A percentile compares a stretch with the other conserved stretches of the same genome.
phyloP scores from a whole-genome alignment of 1,140 invertebrate genomes.

The Phymorhynchus buccinoides region DNA sequence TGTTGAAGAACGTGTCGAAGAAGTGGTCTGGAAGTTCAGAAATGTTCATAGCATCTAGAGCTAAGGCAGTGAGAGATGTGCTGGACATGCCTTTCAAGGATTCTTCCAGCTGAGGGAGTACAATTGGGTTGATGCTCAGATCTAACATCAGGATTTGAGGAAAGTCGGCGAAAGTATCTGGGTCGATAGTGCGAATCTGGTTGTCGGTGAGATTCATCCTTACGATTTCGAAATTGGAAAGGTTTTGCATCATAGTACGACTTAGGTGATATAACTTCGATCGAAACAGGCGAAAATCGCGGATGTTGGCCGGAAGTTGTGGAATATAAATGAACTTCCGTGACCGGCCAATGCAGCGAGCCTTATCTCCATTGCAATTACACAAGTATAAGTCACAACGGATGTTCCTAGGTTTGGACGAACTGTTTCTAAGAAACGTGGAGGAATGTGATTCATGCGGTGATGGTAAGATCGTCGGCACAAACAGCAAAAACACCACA shows the following conservation, averaged over 20 bases:
- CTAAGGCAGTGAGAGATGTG: neutral
- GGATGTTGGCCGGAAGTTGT: constrained; percentile 11
- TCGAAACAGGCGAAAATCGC: constrained; percentile 12
- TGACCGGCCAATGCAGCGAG: neutral
- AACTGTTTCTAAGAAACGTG: neutral
- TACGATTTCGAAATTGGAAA: constrained; percentile 23
- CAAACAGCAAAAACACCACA: neutral
- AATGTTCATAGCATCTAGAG: neutral
- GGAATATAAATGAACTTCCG: constrained; percentile 10
- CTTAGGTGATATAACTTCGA: neutral
- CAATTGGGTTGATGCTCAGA: constrained; percentile 14
- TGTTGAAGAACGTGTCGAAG: constrained; percentile 27
- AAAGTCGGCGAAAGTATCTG: constrained; percentile 28
- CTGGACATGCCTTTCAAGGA: neutral
- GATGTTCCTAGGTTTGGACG: neutral
- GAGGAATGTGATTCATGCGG: neutral
- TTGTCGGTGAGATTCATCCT: constrained; percentile 16
- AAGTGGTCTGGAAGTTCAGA: constrained; percentile 11
- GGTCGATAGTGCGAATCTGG: neutral
- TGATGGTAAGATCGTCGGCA: neutral
- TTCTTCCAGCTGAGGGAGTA: neutral
- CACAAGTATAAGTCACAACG: constrained; percentile 18
- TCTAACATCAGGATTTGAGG: neutral
- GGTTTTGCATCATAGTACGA: constrained; percentile 19
- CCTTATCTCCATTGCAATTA: constrained; percentile 11